Percentiles rank a stretch among this genome's conserved stretches.
These are phyloP conservation scores for Callionymus lyra DNA, from an alignment of 2,113 vertebrate genomes.

Conservation along the genomic window DNA sequence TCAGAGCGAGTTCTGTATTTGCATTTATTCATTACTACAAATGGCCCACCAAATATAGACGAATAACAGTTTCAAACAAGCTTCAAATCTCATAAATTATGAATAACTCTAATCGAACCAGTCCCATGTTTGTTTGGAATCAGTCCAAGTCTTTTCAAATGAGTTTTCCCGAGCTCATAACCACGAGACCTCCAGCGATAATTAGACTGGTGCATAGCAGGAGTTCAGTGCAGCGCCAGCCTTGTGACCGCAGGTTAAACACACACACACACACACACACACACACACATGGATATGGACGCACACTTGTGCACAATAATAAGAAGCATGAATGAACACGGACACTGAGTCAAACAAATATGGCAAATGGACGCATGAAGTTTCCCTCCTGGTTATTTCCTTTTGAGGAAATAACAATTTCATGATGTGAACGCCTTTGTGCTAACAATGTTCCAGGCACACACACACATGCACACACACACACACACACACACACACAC, in stretches of 20 bases:
- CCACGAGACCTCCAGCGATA: conserved; percentile 34
- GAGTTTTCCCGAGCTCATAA: no score
- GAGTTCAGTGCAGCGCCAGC: conserved; percentile 31
- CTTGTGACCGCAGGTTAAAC: conserved; percentile 14
- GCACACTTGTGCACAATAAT: conserved; percentile 9
- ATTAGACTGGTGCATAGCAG: conserved; percentile 47
- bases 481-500: not conserved
- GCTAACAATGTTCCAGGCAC: not conserved
- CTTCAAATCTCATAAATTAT: no score
- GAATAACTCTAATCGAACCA: conserved; percentile 1
- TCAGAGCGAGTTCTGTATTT: no score
- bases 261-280: conserved; percentile 6
- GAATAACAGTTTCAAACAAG: no score
- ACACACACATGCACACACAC: conserved; percentile 1
- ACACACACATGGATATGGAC: conserved; percentile 8
- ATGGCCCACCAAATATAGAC: no score
- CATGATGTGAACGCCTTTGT: not conserved
- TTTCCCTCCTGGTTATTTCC: conserved; percentile 13
- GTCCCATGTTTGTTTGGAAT: no score
- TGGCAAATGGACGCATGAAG: not conserved
- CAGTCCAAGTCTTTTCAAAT: no score
- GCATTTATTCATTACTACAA: no score
- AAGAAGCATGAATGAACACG: conserved; percentile 19
- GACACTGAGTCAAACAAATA: conserved; percentile 2
- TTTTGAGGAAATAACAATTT: conserved; percentile 11